phyloP scores from a whole-genome alignment of 2,113 vertebrate genomes.

The Emydura subglobosa region DNA sequence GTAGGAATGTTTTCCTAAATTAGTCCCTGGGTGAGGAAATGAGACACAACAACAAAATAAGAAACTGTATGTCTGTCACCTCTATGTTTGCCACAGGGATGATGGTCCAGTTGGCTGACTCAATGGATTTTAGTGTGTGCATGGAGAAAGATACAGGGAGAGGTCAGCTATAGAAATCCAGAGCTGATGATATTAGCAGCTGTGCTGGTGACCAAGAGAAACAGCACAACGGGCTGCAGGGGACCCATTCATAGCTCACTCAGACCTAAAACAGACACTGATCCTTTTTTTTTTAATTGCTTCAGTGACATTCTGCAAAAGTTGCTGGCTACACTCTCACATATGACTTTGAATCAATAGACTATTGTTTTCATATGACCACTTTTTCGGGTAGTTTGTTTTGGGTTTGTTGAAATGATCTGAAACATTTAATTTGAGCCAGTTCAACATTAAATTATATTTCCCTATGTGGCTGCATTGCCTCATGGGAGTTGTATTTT shows the following conservation, averaged over 20 bases:
- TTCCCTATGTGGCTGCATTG: background rate
- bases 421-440: background rate
- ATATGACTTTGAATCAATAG: background rate
- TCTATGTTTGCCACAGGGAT: background rate
- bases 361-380: background rate
- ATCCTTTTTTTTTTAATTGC: background rate
- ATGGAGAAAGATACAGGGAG: background rate
- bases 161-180: background rate
- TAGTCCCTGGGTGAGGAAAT: background rate
- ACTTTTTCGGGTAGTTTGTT: background rate
- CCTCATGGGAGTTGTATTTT: background rate
- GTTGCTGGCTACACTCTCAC: background rate
- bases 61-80: background rate
- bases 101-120: background rate
- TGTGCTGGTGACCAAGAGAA: accelerated
- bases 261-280: background rate
- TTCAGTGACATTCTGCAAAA: background rate
- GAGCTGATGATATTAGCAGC: background rate
- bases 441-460: background rate
- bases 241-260: background rate
- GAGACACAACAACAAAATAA: background rate
- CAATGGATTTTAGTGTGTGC: background rate
- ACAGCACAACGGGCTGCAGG: background rate
- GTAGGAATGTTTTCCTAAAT: background rate
- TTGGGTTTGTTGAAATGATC: background rate